A percentile compares a stretch with the other conserved stretches of the same genome.
phyloP scores from a whole-genome alignment of 1,140 invertebrate genomes.

The Proales similis region DNA sequence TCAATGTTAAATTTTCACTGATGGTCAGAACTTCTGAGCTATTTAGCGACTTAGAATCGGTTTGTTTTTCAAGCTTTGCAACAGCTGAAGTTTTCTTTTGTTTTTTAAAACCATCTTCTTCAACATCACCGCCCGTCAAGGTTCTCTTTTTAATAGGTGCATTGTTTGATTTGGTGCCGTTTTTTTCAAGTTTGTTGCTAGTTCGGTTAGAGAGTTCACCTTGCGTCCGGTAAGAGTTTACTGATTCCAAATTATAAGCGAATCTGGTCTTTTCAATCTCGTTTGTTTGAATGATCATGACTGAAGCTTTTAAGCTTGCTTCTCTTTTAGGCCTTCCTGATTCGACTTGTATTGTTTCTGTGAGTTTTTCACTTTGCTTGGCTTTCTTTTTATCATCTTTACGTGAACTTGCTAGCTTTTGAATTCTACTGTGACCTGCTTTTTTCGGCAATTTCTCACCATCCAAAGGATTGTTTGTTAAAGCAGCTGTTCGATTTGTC shows the following conservation, averaged over 20 bases:
- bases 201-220: not conserved
- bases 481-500: not conserved
- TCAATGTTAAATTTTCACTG: constrained; percentile 1
- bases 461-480: not conserved
- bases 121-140: constrained; percentile 12
- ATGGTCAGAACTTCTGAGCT: not conserved
- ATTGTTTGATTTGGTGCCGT: not conserved
- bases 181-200: not conserved
- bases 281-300: constrained; percentile 36
- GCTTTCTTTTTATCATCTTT: not conserved
- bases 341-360: not conserved
- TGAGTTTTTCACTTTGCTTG: not conserved
- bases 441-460: not conserved
- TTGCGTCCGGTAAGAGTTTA: not conserved
- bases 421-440: not conserved
- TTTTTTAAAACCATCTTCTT: not conserved
- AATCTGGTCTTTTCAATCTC: constrained; percentile 32
- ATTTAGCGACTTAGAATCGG: constrained; percentile 3
- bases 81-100: constrained; percentile 23
- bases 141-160: not conserved
- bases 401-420: not conserved
- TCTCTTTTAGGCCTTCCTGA: constrained; percentile 20
- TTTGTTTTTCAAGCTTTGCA: not conserved
- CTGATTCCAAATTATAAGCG: constrained; percentile 1
- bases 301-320: constrained; percentile 28